Conservation (phyloP, 2,888 invertebrate species). For the Cyclophora punctaria region DNA sequence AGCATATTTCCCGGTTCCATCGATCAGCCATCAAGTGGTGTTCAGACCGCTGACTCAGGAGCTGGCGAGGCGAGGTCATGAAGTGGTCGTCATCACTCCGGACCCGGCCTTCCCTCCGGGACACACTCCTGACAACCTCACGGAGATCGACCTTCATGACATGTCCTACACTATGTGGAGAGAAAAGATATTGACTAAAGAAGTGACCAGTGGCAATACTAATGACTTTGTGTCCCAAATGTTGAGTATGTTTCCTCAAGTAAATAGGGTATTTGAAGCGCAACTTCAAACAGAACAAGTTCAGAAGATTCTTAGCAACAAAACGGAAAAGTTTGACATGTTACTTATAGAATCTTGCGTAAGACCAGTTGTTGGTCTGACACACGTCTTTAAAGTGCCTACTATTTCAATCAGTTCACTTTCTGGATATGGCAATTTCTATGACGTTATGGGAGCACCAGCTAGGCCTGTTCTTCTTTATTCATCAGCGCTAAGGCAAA, state of each 20-base stretch:
- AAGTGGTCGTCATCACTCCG: conserved; percentile 28
- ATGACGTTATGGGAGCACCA: conserved; percentile 9
- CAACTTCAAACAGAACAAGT: conserved; percentile 12
- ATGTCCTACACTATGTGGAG: conserved; percentile 25
- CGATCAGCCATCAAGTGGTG: conserved; percentile 33
- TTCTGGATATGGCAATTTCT: conserved; percentile 1
- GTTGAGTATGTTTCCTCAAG: not conserved
- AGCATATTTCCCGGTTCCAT: conserved; percentile 27
- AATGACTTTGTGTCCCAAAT: conserved; percentile 11
- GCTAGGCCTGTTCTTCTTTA: conserved; percentile 5
- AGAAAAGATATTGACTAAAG: not conserved
- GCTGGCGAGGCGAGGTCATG: conserved; percentile 29
- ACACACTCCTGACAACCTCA: conserved; percentile 26
- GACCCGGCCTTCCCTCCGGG: conserved; percentile 27
- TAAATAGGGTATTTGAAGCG: too few relatives aligned
- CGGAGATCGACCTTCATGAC: conserved; percentile 37
- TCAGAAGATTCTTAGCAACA: conserved; percentile 21
- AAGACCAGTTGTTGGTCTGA: conserved; percentile 17
- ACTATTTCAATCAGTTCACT: conserved; percentile 33
- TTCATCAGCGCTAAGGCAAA: conserved; percentile 4
- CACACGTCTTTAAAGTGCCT: conserved; percentile 30
- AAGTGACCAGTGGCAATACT: conserved; percentile 4
- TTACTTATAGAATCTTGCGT: conserved; percentile 27
- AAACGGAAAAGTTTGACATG: conserved; percentile 29
- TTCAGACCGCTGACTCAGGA: conserved; percentile 29